phyloP scores from a whole-genome alignment of 2,888 invertebrate genomes.

The Furcula furcula region DNA sequence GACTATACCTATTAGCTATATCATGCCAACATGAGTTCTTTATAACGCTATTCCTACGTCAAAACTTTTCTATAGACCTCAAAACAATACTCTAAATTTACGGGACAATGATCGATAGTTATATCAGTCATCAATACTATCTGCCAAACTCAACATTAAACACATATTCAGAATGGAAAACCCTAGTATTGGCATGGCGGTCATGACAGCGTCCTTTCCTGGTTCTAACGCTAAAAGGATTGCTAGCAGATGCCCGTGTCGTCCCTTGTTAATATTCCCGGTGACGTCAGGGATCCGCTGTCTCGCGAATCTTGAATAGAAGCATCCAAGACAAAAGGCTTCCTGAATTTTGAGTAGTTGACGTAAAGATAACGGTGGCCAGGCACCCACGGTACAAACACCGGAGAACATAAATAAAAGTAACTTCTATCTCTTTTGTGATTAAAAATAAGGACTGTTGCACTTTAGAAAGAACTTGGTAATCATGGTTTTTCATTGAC shows the following conservation, averaged over 20 bases:
- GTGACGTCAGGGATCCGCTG: constrained; percentile 60
- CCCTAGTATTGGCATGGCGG: constrained; percentile 32
- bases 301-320: constrained; percentile 67
- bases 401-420: constrained; percentile 39
- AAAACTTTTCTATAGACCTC: background rate
- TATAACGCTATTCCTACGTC: no score
- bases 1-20: no score
- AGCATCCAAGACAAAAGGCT: constrained; percentile 59
- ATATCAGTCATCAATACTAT: background rate
- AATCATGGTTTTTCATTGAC: constrained; percentile 31
- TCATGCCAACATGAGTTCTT: no score
- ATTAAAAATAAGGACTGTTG: constrained; percentile 38
- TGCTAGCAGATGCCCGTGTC: constrained; percentile 44
- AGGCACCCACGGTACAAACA: constrained; percentile 36
- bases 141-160: background rate
- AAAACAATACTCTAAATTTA: background rate
- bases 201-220: constrained; percentile 3
- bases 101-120: no score
- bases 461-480: constrained; percentile 34
- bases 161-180: constrained; percentile 35
- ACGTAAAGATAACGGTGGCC: constrained; percentile 44
- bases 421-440: constrained; percentile 45
- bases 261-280: constrained; percentile 69
- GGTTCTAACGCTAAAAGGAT: constrained; percentile 50
- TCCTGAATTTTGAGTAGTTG: constrained; percentile 66